Base-by-base conservation (phyloP, 2,113 vertebrate genomes). In the Rhinolophus ferrumequinum region DNA sequence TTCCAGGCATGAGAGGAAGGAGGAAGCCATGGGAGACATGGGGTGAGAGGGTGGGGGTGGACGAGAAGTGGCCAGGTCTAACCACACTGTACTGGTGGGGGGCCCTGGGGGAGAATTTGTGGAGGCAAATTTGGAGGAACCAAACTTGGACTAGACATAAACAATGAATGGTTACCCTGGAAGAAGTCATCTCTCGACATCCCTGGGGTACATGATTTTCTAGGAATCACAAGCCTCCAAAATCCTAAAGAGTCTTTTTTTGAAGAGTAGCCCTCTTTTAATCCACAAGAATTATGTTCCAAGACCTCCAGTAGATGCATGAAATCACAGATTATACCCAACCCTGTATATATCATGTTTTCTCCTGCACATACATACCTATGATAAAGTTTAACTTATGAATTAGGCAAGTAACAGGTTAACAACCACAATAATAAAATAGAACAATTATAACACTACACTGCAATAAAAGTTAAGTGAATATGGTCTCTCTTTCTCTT, bases 31-130 rank as follows among this genome's bases (percentile, higher is more conserved):
- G 15, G 66, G 47, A 64, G 66, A 0, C 8, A 8, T 10, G 10
- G 3, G 38, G 41, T 9, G 13, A 4, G 50, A 28, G 1, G 6
- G 6, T 10, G 12, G 6, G 50, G 52, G 8, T n/a, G 2, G 41
- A 44, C 33, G 26, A 62, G 24, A 35, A 28, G 67, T 26, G 30
- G 35, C 2, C 1, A 6, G 70, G 22, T 30, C 18, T 67, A 24
- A 67, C 8, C 38, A 13, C 26, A 52, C 4, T 54, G 24, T 54
- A 4, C 62, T 44, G 7, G 11, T 11, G 18, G 24, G 38, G 47
- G 2, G 26, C 26, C 8, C 1, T 8, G 33, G 26, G 14, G n/a
- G 70, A 26, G 18, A 58, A 41, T n/a, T 44, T 50, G 10, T 67
- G 38, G 3, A 28, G 64, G 28, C 38, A 86, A 28, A 24, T 18